phyloP scores from a whole-genome alignment of 2,113 vertebrate species.

The Cryptomyrus ogoouensis region DNA sequence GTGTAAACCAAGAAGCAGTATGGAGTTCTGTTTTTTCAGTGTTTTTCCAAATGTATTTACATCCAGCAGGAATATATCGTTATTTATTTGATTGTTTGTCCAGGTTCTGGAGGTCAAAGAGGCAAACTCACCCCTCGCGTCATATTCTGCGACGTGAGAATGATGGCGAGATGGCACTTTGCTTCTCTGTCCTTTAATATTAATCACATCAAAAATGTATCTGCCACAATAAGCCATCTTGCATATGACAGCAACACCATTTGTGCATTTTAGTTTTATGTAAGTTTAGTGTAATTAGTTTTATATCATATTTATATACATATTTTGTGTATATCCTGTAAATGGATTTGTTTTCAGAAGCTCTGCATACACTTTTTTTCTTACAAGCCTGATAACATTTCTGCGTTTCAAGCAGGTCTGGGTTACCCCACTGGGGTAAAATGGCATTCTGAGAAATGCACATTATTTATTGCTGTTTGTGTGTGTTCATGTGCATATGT shows the following conservation, averaged over 20 bases:
- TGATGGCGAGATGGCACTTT: constrained; percentile 34
- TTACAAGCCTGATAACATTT: constrained; percentile 41
- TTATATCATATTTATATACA: constrained; percentile 59
- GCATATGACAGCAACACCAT: constrained; percentile 42
- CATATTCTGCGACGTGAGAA: background rate
- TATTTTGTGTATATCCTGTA: constrained; percentile 61
- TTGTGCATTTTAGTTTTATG: constrained; percentile 45
- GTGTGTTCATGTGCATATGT: constrained; percentile 11
- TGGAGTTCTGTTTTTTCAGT: background rate
- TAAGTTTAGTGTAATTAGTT: constrained; percentile 15
- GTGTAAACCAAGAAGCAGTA: background rate
- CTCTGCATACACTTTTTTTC: background rate
- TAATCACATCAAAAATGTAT: constrained; percentile 10
- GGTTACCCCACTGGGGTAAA: constrained; percentile 43
- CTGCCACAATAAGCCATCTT: constrained; percentile 30
- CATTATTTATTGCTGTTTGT: constrained; percentile 49
- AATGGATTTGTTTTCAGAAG: constrained; percentile 46
- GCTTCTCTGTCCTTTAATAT: constrained; percentile 13
- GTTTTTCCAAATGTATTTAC: constrained; percentile 42
- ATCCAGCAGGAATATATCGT: constrained; percentile 22
- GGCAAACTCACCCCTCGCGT: constrained; percentile 38
- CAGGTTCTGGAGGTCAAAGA: constrained; percentile 43
- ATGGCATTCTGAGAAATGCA: constrained; percentile 35
- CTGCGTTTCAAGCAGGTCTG: constrained; percentile 39
- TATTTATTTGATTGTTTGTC: constrained; percentile 41